Percentiles rank a stretch among this genome's conserved stretches.
phyloP scores from a whole-genome alignment of 2,113 vertebrate genomes.

The Dolichallabes microphthalmus region DNA sequence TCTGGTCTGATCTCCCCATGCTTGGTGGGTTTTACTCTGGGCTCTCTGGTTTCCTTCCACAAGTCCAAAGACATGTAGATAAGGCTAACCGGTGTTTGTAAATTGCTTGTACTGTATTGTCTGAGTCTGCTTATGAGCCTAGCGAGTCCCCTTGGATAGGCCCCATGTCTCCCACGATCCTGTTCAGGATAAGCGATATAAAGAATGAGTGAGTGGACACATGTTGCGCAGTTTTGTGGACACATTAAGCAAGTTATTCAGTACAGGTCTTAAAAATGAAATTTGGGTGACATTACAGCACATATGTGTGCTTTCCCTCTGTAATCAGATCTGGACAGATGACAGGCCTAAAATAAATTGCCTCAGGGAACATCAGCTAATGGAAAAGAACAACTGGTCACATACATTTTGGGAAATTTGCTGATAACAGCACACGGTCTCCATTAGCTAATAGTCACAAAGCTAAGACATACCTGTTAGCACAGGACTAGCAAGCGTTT shows the following conservation, averaged over 20 bases:
- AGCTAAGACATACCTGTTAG: neutral
- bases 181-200: too few relatives aligned
- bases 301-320: neutral
- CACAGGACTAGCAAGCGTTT: slow-evolving; percentile 2
- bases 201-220: too few relatives aligned
- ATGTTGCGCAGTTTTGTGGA: neutral
- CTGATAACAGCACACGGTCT: neutral
- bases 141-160: too few relatives aligned
- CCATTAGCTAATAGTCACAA: neutral
- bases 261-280: neutral
- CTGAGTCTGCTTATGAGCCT: too few relatives aligned
- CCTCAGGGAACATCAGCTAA: neutral
- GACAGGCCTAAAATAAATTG: neutral
- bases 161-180: too few relatives aligned
- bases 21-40: too few relatives aligned
- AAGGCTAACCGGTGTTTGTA: too few relatives aligned
- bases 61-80: too few relatives aligned
- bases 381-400: slow-evolving; percentile 5
- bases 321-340: slow-evolving; percentile 20
- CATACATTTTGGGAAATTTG: neutral
- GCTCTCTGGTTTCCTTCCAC: too few relatives aligned
- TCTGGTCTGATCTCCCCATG: too few relatives aligned
- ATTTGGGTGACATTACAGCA: slow-evolving; percentile 3
- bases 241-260: neutral
- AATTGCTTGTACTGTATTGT: too few relatives aligned